These are phyloP conservation scores for Hemichromis elongatus DNA, from an alignment of 2,113 vertebrate genomes.

Conservation along the genomic window DNA sequence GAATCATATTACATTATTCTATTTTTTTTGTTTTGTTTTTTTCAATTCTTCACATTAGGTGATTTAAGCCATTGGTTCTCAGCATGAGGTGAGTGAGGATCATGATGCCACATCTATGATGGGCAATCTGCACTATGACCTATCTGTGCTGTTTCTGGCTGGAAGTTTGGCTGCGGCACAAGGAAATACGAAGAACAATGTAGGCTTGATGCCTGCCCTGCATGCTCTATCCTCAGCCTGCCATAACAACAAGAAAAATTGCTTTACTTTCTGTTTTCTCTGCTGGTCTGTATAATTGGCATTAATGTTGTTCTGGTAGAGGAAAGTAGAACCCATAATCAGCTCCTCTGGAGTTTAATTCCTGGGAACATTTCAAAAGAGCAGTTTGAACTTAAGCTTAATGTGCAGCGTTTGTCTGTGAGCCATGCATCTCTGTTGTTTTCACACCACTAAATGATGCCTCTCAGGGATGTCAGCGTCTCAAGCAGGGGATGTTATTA, in stretches of 20 bases:
- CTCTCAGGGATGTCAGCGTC: slow-evolving; percentile 44
- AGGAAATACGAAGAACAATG: neutral
- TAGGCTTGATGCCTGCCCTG: neutral
- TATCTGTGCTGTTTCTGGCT: neutral
- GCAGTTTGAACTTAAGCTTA: neutral
- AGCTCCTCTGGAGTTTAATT: neutral
- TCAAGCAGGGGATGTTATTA: slow-evolving; percentile 34
- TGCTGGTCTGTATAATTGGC: neutral
- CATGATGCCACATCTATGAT: neutral
- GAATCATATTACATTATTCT: neutral
- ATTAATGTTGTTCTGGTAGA: neutral
- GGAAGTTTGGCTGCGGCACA: neutral
- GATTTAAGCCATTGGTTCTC: neutral
- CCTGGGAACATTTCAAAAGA: neutral
- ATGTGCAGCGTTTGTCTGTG: slow-evolving; percentile 8
- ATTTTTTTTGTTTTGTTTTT: neutral
- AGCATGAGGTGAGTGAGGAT: neutral
- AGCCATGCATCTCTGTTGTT: slow-evolving; percentile 25
- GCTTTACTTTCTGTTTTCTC: neutral
- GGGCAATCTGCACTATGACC: neutral
- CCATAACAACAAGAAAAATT: neutral
- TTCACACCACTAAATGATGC: slow-evolving; percentile 47
- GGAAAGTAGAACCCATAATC: neutral
- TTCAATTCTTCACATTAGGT: neutral
- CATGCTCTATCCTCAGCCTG: neutral